Conservation (phyloP, 1,140 invertebrate species). For the Zaprionus ornatus region DNA sequence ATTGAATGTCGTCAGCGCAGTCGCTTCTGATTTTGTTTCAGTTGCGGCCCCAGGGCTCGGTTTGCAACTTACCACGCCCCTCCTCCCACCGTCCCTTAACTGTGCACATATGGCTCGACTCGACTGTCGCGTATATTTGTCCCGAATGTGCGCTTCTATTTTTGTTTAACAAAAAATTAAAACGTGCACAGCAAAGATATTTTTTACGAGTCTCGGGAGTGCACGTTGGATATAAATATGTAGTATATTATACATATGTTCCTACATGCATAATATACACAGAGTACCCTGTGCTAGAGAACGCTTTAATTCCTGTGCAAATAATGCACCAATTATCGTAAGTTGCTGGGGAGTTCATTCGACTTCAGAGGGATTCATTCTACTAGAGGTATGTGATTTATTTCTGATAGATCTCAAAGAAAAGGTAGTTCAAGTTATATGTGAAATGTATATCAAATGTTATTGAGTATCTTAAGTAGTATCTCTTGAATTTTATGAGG, state of each 20-base stretch:
- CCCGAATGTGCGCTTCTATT: conserved; percentile 61
- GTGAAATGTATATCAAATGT: too few species aligned
- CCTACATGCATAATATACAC: not conserved
- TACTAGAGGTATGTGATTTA: too few species aligned
- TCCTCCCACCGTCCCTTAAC: not conserved
- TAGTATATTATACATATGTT: not conserved
- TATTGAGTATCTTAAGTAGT: too few species aligned
- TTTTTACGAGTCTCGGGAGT: conserved; percentile 60
- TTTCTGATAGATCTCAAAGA: too few species aligned
- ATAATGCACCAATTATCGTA: not conserved
- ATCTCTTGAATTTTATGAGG: too few species aligned
- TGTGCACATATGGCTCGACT: not conserved
- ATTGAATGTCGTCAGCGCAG: conserved; percentile 63
- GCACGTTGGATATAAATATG: conserved; percentile 28
- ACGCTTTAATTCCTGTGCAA: not conserved
- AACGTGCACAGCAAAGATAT: conserved; percentile 36
- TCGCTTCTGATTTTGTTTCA: conserved; percentile 57
- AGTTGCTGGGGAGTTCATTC: not conserved
- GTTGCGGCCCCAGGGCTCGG: conserved; percentile 28
- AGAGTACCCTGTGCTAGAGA: not conserved
- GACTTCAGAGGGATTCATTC: too few species aligned
- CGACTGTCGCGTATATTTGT: conserved; percentile 49
- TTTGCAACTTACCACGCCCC: conserved; percentile 4
- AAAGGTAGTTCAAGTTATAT: too few species aligned
- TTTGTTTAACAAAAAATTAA: conserved; percentile 41